Conservation (phyloP, 2,888 invertebrate species). For the Lithosia quadra region DNA sequence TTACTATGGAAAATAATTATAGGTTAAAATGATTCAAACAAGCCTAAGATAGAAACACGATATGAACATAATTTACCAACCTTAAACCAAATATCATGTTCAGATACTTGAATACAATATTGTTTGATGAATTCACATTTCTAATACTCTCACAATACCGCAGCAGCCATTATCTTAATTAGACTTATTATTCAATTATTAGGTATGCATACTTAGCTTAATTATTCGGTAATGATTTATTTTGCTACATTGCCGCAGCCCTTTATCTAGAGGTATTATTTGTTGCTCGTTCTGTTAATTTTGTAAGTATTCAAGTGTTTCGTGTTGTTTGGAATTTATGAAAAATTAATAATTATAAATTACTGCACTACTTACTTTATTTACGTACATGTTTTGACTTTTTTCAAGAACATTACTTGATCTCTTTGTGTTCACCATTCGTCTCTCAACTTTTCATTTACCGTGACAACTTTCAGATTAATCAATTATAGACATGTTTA, state of each 20-base stretch:
- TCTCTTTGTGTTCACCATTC: too few relatives aligned
- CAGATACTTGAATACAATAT: not conserved
- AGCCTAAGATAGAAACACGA: not conserved
- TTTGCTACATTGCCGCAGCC: slow-evolving; percentile 2
- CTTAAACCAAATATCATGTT: not conserved
- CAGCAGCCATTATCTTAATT: slow-evolving; percentile 13
- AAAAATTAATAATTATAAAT: not conserved
- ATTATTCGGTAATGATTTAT: slow-evolving; percentile 9
- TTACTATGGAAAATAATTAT: too few relatives aligned
- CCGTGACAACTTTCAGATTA: too few relatives aligned
- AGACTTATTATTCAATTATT: slow-evolving; percentile 16
- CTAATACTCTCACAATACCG: slow-evolving; percentile 3
- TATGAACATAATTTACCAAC: not conserved
- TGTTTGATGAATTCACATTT: not conserved
- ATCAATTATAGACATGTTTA: too few relatives aligned
- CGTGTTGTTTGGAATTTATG: not conserved
- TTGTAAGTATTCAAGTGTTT: not conserved
- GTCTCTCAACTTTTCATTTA: too few relatives aligned
- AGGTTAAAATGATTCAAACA: too few relatives aligned
- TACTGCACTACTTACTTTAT: too few relatives aligned
- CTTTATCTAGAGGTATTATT: slow-evolving; percentile 2
- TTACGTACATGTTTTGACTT: too few relatives aligned
- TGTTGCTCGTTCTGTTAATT: not conserved
- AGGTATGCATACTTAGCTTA: slow-evolving; percentile 9
- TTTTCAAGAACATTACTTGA: too few relatives aligned